Evolutionary conservation across 2,888 invertebrate species (phyloP).

Genomic region (Ganaspis brasiliensis): DNA sequence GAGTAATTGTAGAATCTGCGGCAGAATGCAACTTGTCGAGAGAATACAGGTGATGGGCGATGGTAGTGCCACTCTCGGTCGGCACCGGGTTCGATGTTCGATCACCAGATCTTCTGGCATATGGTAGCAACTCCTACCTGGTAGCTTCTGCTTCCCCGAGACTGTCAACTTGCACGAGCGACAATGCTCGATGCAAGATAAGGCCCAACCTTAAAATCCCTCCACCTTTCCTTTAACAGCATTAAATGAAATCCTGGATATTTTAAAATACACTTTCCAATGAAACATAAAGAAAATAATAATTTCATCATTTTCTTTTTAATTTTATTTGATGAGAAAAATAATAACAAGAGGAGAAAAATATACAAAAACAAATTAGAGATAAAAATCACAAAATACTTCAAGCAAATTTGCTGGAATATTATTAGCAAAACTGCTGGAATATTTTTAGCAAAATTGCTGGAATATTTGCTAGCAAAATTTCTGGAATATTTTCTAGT

Average conservation of each 20-base stretch:
- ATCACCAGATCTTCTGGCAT: constrained; percentile 54
- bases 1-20: constrained; percentile 79
- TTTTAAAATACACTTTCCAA: background rate
- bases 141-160: constrained; percentile 59
- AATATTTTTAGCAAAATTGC: too few relatives aligned
- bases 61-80: constrained; percentile 61
- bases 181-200: constrained; percentile 80
- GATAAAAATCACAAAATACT: too few relatives aligned
- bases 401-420: too few relatives aligned
- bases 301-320: too few relatives aligned
- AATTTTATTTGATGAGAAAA: too few relatives aligned
- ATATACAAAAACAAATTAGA: too few relatives aligned
- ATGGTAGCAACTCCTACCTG: constrained; percentile 47
- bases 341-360: too few relatives aligned
- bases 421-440: too few relatives aligned
- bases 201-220: constrained; percentile 65
- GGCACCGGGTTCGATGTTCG: constrained; percentile 59
- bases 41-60: constrained; percentile 71
- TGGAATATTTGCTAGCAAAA: too few relatives aligned
- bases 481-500: too few relatives aligned
- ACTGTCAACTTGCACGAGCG: constrained; percentile 79
- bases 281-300: too few relatives aligned
- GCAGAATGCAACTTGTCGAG: constrained; percentile 76
- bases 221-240: constrained; percentile 9
- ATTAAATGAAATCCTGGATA: background rate